These are phyloP conservation scores for Craseonycteris thonglongyai DNA, from an alignment of 2,113 vertebrate genomes.

Conservation along the genomic window DNA sequence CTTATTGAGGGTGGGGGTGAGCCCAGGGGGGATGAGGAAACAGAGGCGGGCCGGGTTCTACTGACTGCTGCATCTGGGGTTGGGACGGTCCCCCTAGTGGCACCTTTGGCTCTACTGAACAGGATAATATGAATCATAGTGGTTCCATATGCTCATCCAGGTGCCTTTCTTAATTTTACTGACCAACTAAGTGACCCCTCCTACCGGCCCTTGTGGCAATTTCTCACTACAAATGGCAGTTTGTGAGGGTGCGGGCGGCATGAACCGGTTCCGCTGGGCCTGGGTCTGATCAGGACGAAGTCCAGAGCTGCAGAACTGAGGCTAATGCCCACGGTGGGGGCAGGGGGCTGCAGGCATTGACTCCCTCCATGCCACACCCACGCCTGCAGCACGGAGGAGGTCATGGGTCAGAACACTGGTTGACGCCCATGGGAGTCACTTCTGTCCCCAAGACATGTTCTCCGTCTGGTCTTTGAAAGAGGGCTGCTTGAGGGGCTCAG, in stretches of 20 bases:
- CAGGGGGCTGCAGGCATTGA: not conserved
- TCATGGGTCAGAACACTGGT: rapidly evolving
- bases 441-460: not conserved
- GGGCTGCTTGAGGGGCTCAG: not conserved
- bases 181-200: not conserved
- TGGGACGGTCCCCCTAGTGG: not conserved
- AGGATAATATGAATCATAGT: no score
- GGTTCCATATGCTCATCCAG: not conserved
- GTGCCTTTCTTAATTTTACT: not conserved
- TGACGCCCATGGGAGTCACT: not conserved
- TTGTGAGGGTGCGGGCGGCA: not conserved
- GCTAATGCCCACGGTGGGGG: not conserved
- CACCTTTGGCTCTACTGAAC: not conserved
- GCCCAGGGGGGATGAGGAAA: no score
- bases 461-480: not conserved
- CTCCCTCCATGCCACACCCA: rapidly evolving
- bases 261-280: not conserved
- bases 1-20: not conserved
- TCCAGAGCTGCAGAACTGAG: not conserved
- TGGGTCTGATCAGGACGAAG: not conserved
- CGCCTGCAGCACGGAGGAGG: not conserved
- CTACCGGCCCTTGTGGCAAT: not conserved
- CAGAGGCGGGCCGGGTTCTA: not conserved
- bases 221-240: not conserved
- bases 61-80: rapidly evolving